Evolutionary conservation across 2,888 invertebrate genomes (phyloP).

Genomic region (Agonum fuliginosum): DNA sequence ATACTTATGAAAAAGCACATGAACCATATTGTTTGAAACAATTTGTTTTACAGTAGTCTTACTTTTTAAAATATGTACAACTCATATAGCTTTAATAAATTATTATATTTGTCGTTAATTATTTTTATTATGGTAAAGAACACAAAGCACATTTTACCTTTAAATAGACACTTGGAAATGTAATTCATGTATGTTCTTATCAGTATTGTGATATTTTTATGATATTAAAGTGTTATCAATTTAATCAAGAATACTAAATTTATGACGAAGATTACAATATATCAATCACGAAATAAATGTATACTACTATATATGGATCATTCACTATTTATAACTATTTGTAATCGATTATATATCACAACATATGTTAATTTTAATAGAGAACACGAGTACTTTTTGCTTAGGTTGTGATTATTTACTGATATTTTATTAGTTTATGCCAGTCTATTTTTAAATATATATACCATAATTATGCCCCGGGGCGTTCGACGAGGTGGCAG

Average conservation of each 20-base stretch:
- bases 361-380: slow-evolving; percentile 35
- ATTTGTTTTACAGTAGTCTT: background rate
- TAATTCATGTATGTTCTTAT: background rate
- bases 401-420: slow-evolving; percentile 25
- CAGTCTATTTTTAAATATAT: slow-evolving; percentile 59
- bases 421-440: slow-evolving; percentile 35
- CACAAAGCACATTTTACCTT: background rate
- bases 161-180: background rate
- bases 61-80: too few species aligned
- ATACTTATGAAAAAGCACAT: background rate
- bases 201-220: slow-evolving; percentile 13
- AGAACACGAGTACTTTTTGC: background rate
- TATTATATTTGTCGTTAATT: background rate
- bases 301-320: slow-evolving; percentile 57
- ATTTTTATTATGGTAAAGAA: background rate
- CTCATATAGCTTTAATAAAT: background rate
- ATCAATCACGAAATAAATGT: slow-evolving; percentile 24
- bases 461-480: slow-evolving; percentile 58
- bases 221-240: background rate
- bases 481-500: slow-evolving; percentile 60
- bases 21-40: background rate
- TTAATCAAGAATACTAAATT: background rate
- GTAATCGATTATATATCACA: slow-evolving; percentile 42
- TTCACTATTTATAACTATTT: slow-evolving; percentile 57
- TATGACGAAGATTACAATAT: slow-evolving; percentile 17